Evolutionary conservation across 2,797 vertebrate species (phyloP).

Genomic region (Chelon labrosus): DNA sequence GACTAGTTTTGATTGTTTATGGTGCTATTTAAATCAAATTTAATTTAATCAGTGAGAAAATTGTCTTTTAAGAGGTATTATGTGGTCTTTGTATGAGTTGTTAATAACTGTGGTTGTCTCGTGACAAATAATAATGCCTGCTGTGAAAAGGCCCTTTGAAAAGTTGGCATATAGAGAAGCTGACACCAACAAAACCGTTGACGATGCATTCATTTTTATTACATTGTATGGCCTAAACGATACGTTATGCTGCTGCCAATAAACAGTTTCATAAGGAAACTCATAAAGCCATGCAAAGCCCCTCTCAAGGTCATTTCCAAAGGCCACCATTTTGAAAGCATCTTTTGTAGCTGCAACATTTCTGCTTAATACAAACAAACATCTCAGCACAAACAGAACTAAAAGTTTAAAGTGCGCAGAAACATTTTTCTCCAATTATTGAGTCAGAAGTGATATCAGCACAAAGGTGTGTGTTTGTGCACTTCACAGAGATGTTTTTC

Average conservation of each 20-base stretch:
- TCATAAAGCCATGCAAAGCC: neutral
- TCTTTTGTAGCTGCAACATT: neutral
- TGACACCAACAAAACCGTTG: no score
- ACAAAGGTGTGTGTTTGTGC: conserved; percentile 34
- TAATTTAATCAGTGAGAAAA: no score
- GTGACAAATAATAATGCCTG: no score
- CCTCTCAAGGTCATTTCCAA: no score
- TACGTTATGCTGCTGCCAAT: neutral
- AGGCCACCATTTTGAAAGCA: neutral
- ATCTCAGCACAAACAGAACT: neutral
- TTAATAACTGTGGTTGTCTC: no score
- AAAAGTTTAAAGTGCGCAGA: neutral
- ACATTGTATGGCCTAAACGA: no score
- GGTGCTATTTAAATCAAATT: no score
- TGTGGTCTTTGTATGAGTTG: no score
- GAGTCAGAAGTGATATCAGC: conserved; percentile 23
- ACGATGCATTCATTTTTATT: neutral
- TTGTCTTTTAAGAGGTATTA: no score
- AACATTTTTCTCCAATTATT: neutral
- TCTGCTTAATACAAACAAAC: neutral
- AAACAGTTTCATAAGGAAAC: neutral
- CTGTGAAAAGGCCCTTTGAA: no score
- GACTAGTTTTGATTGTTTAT: no score
- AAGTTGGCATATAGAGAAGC: no score
- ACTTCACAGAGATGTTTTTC: conserved; percentile 51